A percentile compares a stretch with the other conserved stretches of the same genome.
Evolutionary conservation across 2,113 vertebrate species (phyloP).

Genomic region (Myodes glareolus): DNA sequence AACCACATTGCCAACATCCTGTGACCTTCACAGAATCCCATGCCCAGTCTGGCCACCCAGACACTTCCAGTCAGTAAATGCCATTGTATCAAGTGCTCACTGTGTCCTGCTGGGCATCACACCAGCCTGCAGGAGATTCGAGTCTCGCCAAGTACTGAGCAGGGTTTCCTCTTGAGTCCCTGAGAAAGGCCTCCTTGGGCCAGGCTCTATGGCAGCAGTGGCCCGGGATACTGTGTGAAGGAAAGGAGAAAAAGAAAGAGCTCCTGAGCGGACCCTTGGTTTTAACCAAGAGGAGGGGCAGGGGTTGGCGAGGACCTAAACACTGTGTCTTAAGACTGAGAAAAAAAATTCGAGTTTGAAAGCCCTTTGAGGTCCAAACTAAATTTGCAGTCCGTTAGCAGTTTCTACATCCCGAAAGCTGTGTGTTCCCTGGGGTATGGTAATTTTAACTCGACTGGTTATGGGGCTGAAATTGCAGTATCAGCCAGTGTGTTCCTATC

Average conservation of each 20-base stretch:
- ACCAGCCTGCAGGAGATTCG: background rate
- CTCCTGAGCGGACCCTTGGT: background rate
- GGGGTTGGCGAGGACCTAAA: background rate
- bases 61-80: slow-evolving; percentile 27
- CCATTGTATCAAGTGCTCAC: slow-evolving; percentile 19
- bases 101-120: slow-evolving; percentile 35
- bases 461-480: rapidly evolving
- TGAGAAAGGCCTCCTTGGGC: background rate
- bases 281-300: background rate
- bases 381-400: background rate
- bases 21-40: slow-evolving; percentile 59
- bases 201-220: background rate
- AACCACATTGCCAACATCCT: slow-evolving; percentile 67
- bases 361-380: background rate
- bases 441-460: background rate
- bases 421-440: background rate
- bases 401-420: background rate
- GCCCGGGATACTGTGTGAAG: background rate
- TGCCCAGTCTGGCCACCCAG: slow-evolving; percentile 59
- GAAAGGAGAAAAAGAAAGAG: background rate
- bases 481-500: background rate
- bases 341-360: background rate
- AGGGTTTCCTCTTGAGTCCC: background rate
- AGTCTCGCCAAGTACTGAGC: background rate
- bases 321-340: background rate